phyloP scores from a whole-genome alignment of 1,140 invertebrate species.

The Caenorhabditis latens region DNA sequence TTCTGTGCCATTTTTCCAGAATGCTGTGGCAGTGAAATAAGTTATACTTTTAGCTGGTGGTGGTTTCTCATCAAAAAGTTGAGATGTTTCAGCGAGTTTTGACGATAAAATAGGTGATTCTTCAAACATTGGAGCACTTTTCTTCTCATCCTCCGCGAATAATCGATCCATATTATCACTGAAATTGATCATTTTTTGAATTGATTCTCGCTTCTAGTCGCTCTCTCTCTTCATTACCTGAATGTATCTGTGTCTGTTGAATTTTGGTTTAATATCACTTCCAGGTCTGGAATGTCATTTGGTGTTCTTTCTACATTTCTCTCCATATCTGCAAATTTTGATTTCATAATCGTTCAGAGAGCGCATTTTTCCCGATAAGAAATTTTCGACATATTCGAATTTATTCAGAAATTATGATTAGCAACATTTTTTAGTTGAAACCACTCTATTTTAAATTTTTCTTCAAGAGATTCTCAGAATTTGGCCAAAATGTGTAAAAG shows the following conservation, averaged over 20 bases:
- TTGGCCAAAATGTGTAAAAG: neutral
- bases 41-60: neutral
- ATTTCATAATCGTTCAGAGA: too few relatives aligned
- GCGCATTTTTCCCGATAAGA: too few relatives aligned
- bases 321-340: too few relatives aligned
- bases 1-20: neutral
- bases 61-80: neutral
- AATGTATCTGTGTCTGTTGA: neutral
- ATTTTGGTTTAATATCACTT: neutral
- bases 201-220: neutral
- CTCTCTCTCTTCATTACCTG: neutral
- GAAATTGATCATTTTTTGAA: neutral
- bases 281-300: neutral
- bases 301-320: too few relatives aligned
- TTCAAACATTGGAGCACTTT: neutral
- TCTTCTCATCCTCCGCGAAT: constrained; percentile 21
- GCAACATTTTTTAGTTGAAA: neutral
- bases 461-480: neutral
- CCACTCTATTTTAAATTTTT: neutral
- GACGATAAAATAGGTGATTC: neutral
- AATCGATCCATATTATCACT: constrained; percentile 14
- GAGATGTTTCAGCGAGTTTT: neutral
- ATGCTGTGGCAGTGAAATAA: neutral
- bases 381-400: too few relatives aligned
- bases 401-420: too few relatives aligned